Percentiles rank a stretch among this genome's conserved stretches.
phyloP scores from a whole-genome alignment of 2,888 invertebrate species.

The Diploptera punctata region DNA sequence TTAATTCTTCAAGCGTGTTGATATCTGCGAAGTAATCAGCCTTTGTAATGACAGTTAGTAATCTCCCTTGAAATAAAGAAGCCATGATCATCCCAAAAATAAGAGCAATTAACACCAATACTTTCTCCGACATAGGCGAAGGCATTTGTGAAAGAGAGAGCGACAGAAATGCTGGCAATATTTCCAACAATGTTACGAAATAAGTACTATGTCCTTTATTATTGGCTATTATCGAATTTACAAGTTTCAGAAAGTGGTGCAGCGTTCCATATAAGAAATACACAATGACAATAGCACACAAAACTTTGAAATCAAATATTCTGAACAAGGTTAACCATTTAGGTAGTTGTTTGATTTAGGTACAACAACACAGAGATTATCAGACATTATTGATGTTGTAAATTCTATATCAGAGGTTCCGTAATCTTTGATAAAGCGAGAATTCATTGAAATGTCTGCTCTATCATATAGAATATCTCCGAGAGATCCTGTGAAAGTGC shows the following conservation, averaged over 20 bases:
- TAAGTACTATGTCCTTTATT: not conserved
- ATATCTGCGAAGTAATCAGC: slow-evolving; percentile 56
- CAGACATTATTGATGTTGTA: slow-evolving; percentile 52
- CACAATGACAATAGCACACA: not conserved
- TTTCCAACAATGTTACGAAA: slow-evolving; percentile 46
- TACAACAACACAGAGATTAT: slow-evolving; percentile 55
- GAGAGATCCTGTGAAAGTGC: slow-evolving; percentile 52
- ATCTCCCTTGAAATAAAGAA: slow-evolving; percentile 55
- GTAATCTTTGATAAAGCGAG: slow-evolving; percentile 54
- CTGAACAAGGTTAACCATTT: slow-evolving; percentile 49
- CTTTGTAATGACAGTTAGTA: slow-evolving; percentile 56
- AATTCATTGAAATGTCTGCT: slow-evolving; percentile 55
- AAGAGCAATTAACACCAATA: slow-evolving; percentile 52
- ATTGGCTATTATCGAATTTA: not conserved
- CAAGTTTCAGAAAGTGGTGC: not conserved
- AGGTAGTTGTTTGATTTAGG: slow-evolving; percentile 54
- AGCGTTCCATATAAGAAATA: not conserved
- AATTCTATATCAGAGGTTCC: slow-evolving; percentile 52
- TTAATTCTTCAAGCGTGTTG: slow-evolving; percentile 54
- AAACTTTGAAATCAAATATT: not conserved
- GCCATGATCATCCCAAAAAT: slow-evolving; percentile 54
- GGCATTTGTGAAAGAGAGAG: slow-evolving; percentile 52
- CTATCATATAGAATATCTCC: slow-evolving; percentile 52
- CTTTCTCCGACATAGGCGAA: slow-evolving; percentile 52
- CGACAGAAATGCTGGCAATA: slow-evolving; percentile 54